Base-by-base conservation (phyloP, 2,113 vertebrate species). In the Thalassarche chlororhynchos region DNA sequence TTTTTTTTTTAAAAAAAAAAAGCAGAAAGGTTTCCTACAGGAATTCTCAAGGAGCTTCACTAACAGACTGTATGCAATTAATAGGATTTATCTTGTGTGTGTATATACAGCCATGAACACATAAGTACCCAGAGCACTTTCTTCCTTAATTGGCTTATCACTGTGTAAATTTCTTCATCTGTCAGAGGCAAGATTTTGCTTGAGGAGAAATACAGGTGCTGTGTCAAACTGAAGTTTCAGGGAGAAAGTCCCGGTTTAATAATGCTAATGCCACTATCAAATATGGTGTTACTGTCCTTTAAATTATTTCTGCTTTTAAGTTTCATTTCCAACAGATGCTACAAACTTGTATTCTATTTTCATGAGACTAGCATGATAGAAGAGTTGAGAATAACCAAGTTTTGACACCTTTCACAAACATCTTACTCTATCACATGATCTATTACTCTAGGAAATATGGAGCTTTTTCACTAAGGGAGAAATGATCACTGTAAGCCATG, bases 91-190 rank as follows among this genome's bases (percentile, higher is more conserved):
- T 49, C 64, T 58, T 85, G 44, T 81, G 36, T n/a, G 51, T 38
- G 17, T 32, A 25, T 62, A 69, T 46, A 87, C 51, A 61, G 81
- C 32, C 51, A 44, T 11, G 16, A 25, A 75, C 51, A 71, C 62
- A 34, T 15, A 70, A 95, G 46, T 46, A 69, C 5, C 10, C 32
- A 75, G 47, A 51, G 28, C 31, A 28, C 80, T 70, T 93, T 40
- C 70, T 78, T 58, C 71, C 70, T 93, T 93, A 89, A 85, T 52
- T 93, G 80, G 76, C 80, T 93, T 82, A 91, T 65, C 51, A 70
- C 29, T 29, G 32, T 64, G 47, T 68, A 15, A 85, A 81, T 55
- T 64, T 69, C 65, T 81, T 93, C 46, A 86, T 78, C 66, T 8
- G 0, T 18, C 85, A 31, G 19, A 75, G n/a, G 25, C 29, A 44